Base-by-base conservation (phyloP, 64 coral and sea anemone species). In the Anthopleura sola region DNA sequence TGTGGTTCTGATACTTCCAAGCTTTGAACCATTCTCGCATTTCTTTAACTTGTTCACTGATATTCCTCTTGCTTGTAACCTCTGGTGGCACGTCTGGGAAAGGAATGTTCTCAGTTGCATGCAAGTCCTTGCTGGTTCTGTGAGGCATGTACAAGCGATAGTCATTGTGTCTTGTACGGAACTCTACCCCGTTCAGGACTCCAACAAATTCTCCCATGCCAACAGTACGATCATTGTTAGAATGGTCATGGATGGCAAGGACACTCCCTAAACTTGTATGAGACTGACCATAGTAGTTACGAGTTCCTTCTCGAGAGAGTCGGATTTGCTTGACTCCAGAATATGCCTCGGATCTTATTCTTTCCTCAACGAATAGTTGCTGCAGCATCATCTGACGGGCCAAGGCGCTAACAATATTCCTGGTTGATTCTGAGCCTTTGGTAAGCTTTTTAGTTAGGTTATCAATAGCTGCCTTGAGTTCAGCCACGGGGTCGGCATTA, bases 141-240 rank as follows among this genome's bases (percentile, higher is more conserved):
- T 51, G 83, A 10, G 92, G 75, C 88, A 86, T 90, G 92, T 78
- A 86, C 32, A 94, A 84, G 37, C 92, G 87, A 56, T 94, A 94
- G 68, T 94, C 92, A 33, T 94, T 94, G 53, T 94, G 92, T 38
- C 92, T 89, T 33, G 92, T 94, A 50, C 92, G 88, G 66, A 94
- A 94, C 76, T 94, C 92, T 23, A 94, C 92, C 32, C 92, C 92
- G 37, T 94, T 94, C 1, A 94, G 78, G 18, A 94, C 87, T 3
- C 26, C 92, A 86, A 94, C 82, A 29, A 94, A 86, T 40, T 94
- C 92, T 32, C 92, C 92, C 78, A 94, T 68, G 1, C 92, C 92
- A 36, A 94, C 92, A 21, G 92, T 94, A 55, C 92, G 87, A 19
- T 86, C 83, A 29, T 94, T 94, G 40, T 94, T 94, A 21, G 92